Conservation (phyloP, 2,888 invertebrate species). For the Amphipoea lucens region DNA sequence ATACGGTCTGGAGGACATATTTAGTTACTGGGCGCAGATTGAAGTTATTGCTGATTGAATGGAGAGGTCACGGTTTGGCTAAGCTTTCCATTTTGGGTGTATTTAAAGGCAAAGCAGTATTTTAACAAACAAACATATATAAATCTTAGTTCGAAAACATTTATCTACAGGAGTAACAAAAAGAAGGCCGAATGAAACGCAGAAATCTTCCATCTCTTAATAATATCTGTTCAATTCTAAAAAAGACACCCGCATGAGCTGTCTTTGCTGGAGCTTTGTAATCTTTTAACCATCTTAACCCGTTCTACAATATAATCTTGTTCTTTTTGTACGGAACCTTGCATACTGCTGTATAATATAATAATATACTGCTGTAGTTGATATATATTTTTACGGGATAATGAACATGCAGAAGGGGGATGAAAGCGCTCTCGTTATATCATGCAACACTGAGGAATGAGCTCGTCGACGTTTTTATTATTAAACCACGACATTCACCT, state of each 20-base stretch:
- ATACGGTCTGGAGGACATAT: background rate
- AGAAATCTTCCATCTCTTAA: background rate
- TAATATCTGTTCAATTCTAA: background rate
- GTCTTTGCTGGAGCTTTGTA: background rate
- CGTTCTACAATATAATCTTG: background rate
- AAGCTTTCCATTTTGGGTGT: background rate
- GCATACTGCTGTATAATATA: too few species aligned
- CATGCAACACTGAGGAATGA: slow-evolving; percentile 6
- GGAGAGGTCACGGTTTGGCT: too few species aligned
- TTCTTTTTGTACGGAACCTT: slow-evolving; percentile 41
- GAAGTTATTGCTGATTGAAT: background rate
- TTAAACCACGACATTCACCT: slow-evolving; percentile 10
- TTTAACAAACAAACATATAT: too few species aligned
- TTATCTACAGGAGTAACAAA: background rate
- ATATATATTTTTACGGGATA: slow-evolving; percentile 5
- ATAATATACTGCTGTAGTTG: background rate
- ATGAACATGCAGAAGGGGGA: slow-evolving; percentile 30
- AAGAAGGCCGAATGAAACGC: too few species aligned
- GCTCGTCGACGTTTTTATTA: slow-evolving; percentile 24
- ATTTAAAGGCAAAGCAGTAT: background rate
- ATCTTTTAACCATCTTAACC: background rate
- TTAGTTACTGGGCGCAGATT: background rate
- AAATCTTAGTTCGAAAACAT: background rate
- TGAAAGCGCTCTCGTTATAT: slow-evolving; percentile 13
- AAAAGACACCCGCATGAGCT: background rate